phyloP scores from a whole-genome alignment of 2,797 vertebrate genomes.

The Myoxocephalus aenaeus region DNA sequence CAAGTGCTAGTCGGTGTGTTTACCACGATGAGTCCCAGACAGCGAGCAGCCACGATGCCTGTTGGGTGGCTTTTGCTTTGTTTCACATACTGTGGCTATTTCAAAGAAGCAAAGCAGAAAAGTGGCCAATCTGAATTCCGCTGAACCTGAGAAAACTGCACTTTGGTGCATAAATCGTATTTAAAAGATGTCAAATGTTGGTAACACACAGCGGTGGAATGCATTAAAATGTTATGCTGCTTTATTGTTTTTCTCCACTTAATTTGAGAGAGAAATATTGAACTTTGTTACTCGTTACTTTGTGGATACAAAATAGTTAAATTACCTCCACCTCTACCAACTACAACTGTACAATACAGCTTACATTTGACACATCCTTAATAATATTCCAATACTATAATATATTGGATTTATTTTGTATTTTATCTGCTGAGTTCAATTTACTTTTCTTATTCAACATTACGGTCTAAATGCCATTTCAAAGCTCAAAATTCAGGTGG shows the following conservation, averaged over 20 bases:
- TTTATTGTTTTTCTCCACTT: background rate
- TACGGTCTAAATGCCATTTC: background rate
- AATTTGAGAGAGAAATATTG: background rate
- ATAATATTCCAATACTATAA: background rate
- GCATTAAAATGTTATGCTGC: background rate
- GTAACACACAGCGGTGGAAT: background rate
- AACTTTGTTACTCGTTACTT: background rate
- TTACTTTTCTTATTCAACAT: background rate
- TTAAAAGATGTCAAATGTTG: background rate
- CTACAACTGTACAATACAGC: background rate
- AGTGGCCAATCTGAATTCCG: background rate
- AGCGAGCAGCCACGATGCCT: conserved; percentile 40
- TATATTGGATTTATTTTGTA: background rate
- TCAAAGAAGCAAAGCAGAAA: background rate
- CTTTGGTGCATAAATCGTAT: background rate
- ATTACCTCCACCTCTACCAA: background rate
- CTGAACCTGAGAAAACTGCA: background rate
- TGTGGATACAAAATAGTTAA: background rate
- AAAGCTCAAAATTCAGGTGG: background rate
- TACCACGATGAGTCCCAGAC: conserved; percentile 67
- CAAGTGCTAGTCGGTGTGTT: conserved; percentile 77
- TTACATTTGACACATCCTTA: background rate
- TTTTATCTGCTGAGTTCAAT: background rate
- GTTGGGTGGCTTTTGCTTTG: conserved; percentile 52
- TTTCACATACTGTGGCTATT: conserved; percentile 45